phyloP scores from a whole-genome alignment of 2,888 invertebrate species.

The Neoaliturus tenellus region DNA sequence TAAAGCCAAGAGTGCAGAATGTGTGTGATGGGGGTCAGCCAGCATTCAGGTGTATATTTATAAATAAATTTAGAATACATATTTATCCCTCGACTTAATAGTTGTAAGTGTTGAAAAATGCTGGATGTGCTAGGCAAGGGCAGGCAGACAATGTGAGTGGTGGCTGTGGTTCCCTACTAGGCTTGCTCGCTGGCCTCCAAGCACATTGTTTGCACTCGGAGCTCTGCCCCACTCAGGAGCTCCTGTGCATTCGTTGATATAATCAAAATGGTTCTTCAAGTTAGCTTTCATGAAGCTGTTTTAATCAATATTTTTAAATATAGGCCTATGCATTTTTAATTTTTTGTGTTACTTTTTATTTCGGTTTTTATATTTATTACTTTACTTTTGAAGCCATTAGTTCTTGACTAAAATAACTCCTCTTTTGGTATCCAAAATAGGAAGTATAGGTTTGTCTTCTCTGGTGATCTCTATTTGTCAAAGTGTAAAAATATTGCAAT shows the following conservation, averaged over 20 bases:
- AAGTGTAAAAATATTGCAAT: background rate
- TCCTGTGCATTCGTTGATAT: conserved; percentile 47
- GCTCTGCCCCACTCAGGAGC: conserved; percentile 66
- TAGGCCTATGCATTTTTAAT: conserved; percentile 31
- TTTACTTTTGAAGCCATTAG: background rate
- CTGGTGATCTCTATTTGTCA: conserved; percentile 14
- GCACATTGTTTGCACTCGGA: conserved; percentile 91
- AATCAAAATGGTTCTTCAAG: conserved; percentile 58
- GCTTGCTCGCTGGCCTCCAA: conserved; percentile 83
- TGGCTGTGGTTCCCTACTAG: conserved; percentile 65
- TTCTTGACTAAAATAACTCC: conserved; percentile 20
- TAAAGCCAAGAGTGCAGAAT: conserved; percentile 69
- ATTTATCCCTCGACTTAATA: conserved; percentile 49
- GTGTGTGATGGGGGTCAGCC: conserved; percentile 68
- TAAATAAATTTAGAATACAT: conserved; percentile 49
- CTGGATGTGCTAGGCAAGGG: conserved; percentile 59
- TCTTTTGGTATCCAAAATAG: conserved; percentile 52
- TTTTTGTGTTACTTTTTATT: conserved; percentile 5
- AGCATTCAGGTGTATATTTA: conserved; percentile 59
- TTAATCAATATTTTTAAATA: conserved; percentile 53
- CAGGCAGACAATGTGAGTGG: conserved; percentile 67
- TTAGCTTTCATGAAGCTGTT: conserved; percentile 57
- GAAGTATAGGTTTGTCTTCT: conserved; percentile 36
- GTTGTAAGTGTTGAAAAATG: conserved; percentile 58
- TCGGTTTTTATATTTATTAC: conserved; percentile 5